Evolutionary conservation across 2,888 invertebrate species (phyloP).

Genomic region (Erebia palarica): DNA sequence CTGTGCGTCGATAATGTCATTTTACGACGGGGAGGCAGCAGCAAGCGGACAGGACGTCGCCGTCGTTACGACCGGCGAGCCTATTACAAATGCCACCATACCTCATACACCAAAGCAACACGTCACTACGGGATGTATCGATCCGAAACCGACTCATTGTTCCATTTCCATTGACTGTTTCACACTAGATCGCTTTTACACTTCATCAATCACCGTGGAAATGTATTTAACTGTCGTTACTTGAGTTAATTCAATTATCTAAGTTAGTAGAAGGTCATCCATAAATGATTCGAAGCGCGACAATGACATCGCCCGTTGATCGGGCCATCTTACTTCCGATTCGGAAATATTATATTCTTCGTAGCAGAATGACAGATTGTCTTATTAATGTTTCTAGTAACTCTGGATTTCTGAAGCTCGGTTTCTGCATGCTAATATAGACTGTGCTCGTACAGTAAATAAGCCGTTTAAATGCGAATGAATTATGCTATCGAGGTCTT

Average conservation of each 20-base stretch:
- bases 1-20: slow-evolving; percentile 82
- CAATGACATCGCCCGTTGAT: slow-evolving; percentile 74
- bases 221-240: slow-evolving; percentile 53
- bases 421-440: slow-evolving; percentile 30
- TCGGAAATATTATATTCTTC: slow-evolving; percentile 80
- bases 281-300: slow-evolving; percentile 79
- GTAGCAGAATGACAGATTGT: slow-evolving; percentile 66
- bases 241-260: slow-evolving; percentile 35
- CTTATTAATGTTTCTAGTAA: slow-evolving; percentile 49
- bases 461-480: slow-evolving; percentile 7
- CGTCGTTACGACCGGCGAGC: slow-evolving; percentile 77
- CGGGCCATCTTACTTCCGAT: slow-evolving; percentile 80
- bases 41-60: slow-evolving; percentile 80
- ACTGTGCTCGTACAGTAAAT: slow-evolving; percentile 23
- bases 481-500: background rate
- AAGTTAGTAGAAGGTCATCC: slow-evolving; percentile 53
- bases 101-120: slow-evolving; percentile 68
- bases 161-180: slow-evolving; percentile 66
- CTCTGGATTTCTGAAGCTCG: slow-evolving; percentile 30
- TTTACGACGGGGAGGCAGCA: slow-evolving; percentile 75
- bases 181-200: slow-evolving; percentile 51
- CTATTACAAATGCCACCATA: slow-evolving; percentile 79
- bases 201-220: slow-evolving; percentile 54
- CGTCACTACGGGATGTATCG: slow-evolving; percentile 55
- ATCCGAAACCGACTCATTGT: slow-evolving; percentile 57